These are phyloP conservation scores for Mus caroli DNA, from an alignment of 2,797 vertebrate genomes.

Conservation along the genomic window DNA sequence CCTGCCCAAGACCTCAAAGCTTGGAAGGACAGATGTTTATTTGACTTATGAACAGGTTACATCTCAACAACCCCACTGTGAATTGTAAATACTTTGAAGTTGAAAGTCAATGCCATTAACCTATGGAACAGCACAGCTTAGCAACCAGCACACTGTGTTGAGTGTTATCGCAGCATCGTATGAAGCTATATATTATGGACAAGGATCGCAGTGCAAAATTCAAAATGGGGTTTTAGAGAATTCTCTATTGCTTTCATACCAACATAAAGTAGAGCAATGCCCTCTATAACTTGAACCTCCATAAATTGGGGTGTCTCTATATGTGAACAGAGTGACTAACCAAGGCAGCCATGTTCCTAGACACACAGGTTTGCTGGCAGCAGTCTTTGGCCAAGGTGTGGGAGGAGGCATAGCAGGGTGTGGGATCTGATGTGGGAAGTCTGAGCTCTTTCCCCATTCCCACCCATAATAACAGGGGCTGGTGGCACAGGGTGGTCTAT, in stretches of 20 bases:
- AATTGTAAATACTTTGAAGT: background rate
- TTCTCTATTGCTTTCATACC: background rate
- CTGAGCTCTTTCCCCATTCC: background rate
- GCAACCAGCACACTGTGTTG: too few relatives aligned
- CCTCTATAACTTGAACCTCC: background rate
- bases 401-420: too few relatives aligned
- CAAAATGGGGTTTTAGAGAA: background rate
- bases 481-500: background rate
- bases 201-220: background rate
- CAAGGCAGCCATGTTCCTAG: background rate
- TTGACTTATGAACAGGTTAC: background rate
- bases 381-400: background rate
- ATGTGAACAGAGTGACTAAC: background rate
- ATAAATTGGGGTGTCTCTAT: background rate
- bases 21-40: background rate
- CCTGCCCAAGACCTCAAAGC: background rate
- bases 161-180: background rate
- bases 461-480: background rate
- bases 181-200: background rate
- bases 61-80: background rate
- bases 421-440: background rate
- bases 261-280: background rate
- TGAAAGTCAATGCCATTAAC: background rate
- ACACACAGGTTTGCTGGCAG: background rate
- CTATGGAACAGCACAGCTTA: background rate